Evolutionary conservation across 2,888 invertebrate genomes (phyloP).

Genomic region (Tanaodytes sp.): DNA sequence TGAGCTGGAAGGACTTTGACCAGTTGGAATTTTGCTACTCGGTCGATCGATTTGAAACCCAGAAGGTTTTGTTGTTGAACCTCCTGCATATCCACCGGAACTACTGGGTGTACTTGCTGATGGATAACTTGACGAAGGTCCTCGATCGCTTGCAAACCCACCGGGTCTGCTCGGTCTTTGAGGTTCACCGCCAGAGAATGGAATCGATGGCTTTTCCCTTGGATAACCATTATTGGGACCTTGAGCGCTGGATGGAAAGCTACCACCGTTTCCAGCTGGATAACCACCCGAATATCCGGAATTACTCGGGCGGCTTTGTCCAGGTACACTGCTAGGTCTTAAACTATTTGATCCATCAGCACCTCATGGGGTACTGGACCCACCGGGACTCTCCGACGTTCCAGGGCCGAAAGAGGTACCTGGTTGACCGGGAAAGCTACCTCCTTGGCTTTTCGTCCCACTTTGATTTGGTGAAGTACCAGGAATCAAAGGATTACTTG

Average conservation of each 20-base stretch:
- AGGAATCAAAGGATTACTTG: conserved; percentile 76
- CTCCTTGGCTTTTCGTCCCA: conserved; percentile 45
- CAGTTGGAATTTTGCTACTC: conserved; percentile 39
- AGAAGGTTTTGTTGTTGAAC: conserved; percentile 51
- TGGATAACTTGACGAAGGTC: conserved; percentile 43
- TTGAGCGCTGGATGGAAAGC: conserved; percentile 56
- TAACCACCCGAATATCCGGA: conserved; percentile 59
- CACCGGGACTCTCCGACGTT: conserved; percentile 60
- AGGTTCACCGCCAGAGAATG: conserved; percentile 56
- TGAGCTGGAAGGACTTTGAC: conserved; percentile 47
- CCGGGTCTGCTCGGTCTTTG: conserved; percentile 53
- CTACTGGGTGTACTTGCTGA: conserved; percentile 59
- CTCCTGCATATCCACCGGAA: conserved; percentile 63
- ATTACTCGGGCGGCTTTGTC: conserved; percentile 40
- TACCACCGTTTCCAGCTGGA: conserved; percentile 32
- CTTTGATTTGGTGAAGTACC: conserved; percentile 58
- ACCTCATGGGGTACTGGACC: conserved; percentile 48
- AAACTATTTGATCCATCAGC: conserved; percentile 55
- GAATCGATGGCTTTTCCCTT: conserved; percentile 57
- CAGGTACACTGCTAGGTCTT: conserved; percentile 63
- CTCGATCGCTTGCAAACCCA: conserved; percentile 55
- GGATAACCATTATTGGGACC: conserved; percentile 59
- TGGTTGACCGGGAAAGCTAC: no score
- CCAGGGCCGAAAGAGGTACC: no score
- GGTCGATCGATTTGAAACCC: conserved; percentile 56